Evolutionary conservation across 2,797 vertebrate genomes (phyloP), one percentile per base, ranked within the genome.

Genomic region (Echiichthys vipera): DNA sequence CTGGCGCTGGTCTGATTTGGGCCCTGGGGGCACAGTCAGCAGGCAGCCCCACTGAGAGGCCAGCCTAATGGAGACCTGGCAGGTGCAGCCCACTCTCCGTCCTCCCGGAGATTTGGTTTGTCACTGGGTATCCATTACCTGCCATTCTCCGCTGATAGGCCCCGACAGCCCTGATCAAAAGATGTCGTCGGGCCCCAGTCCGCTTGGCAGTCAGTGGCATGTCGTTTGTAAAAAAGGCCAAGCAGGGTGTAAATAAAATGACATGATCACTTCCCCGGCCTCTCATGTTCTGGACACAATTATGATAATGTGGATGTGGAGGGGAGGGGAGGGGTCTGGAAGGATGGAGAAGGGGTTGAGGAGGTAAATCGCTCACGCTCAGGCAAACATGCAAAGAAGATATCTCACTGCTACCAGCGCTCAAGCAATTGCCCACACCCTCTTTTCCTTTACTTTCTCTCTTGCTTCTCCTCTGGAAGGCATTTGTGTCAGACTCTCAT

Each of bases 161-260:
- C 95, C 94, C 95, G 98, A 99, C 98, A 99, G 97, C 95, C 94
- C 97, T 99, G 98, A 99, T 99, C 98, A 99, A 98, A 98, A 97
- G 96, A 97, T 96, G 97, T 98, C 97, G 96, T 95, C 94, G 95
- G 95, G 96, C 96, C 96, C 96, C 94, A 95, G 96, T 96, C 94
- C 91, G 94, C 95, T 96, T 97, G 97, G 97, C 97, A 98, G 96
- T 96, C 95, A 96, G 96, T 97, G 96, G 95, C 95, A 96, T 96
- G 96, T 95, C 95, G 96, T 96, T 97, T 96, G 96, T 97, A 97
- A 98, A 98, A 96, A 96, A 95, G 96, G 96, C 92, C 96, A 97
- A 96, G 96, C 97, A 94, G 93, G 96, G 97, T 98, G 96, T 98
- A 99, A 99, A 98, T 98, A 99, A 99, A 97, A 98, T 97, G 98